Evolutionary conservation across 92 coral and sea anemone species (phyloP), one percentile per base, ranked within the genome.

Genomic region (Diadumene lineata): DNA sequence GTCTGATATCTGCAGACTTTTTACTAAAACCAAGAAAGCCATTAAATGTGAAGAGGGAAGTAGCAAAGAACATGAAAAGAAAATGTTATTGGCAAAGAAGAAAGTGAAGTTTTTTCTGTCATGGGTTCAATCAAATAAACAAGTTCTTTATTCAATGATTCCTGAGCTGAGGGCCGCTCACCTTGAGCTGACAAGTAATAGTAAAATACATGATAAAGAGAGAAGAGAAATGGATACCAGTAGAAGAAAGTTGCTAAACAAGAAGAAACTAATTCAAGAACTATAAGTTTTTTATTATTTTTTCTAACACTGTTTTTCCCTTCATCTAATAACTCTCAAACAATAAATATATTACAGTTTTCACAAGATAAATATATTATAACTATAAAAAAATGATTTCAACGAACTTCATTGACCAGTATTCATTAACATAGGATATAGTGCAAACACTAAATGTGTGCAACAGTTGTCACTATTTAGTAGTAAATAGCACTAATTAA

Each of bases 11-110:
- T 61, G 86, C 69, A 81, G 91, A 79, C 89, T 92, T 74, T 57
- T 94, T 26, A 85, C 46, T 22, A 76, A 68, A 72, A 84, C 79
- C 70, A 78, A 76, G 46, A 72, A 75, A 60, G 60, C 65, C 26
- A 10, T 84, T 17, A 87, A 66, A 72, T 29, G 50, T 32, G 69
- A 69, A 3, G 9, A 33, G 28, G 34, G 43, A 32, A 68, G 34
- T n/a, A 76, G 60, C 51, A 58, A 76, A 68, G 77, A 84, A 23
- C 64, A 90, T 18, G 80, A 22, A 25, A 93, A 87, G 68, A 69
- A 66, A 15, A 62, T 93, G 44, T 93, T 96, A 92, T 82, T 91
- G 61, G 96, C 98, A 0, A 93, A 93, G 81, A 93, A 93, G 83
- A 93, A 93, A 61, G 85, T 85, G 1, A 85, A 90, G 22, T 94